Conservation (phyloP, 2,888 invertebrate species). For the Coecobrya sp. region DNA sequence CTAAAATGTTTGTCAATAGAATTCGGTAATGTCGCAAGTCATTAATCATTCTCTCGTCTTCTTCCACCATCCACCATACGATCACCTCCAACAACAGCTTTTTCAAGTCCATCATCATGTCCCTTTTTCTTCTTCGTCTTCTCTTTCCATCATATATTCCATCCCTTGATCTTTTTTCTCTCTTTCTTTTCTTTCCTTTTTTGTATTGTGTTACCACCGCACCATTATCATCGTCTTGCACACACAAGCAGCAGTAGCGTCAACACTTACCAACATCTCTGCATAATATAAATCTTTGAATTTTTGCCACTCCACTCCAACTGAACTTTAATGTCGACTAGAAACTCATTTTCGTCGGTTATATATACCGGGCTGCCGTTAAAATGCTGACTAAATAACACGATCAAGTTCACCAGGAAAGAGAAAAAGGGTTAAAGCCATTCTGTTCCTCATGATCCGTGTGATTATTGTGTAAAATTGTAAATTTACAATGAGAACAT, state of each 20-base stretch:
- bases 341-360: neutral
- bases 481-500: conserved; percentile 41
- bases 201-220: conserved; percentile 54
- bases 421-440: conserved; percentile 21
- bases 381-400: conserved; percentile 5
- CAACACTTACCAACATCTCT: neutral
- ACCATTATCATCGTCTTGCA: conserved; percentile 34
- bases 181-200: conserved; percentile 44
- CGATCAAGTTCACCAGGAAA: neutral
- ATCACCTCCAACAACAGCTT: conserved; percentile 40
- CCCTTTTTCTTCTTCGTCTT: conserved; percentile 58
- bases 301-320: neutral
- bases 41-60: conserved; percentile 86
- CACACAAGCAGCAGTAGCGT: conserved; percentile 9
- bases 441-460: conserved; percentile 38
- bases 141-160: conserved; percentile 50
- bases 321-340: neutral
- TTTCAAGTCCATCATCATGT: conserved; percentile 57
- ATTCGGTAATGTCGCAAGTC: conserved; percentile 87
- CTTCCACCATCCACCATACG: neutral
- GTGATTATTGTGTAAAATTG: conserved; percentile 54
- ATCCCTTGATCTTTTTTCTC: conserved; percentile 52
- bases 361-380: neutral
- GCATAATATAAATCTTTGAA: neutral
- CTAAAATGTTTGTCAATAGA: conserved; percentile 87